Base-by-base conservation (phyloP, 2,888 invertebrate species). In the Dioctria rufipes region DNA sequence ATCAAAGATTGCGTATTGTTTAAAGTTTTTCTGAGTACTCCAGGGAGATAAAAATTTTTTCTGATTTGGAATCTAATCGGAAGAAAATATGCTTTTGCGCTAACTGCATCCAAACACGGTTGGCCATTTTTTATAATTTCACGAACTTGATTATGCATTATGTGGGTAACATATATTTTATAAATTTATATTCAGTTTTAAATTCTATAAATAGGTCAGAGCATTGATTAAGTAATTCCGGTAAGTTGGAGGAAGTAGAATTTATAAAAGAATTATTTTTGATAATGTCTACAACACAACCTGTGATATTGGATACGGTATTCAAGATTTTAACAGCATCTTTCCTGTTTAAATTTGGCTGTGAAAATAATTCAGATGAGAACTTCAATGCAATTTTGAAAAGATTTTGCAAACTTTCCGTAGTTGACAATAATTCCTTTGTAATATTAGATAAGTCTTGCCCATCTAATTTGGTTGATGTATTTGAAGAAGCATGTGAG, bases 11-110 rank as follows among this genome's bases (percentile, higher is more conserved):
- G 40, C 49, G 46, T 69, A 25, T 69, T 69, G 11, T 69, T 13
- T 49, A 71, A 11, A 40, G 80, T 69, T 37, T 9, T 42, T 40
- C 9, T 11, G 8, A 80, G 58, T 4, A 80, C 54, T n/a, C 46
- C 61, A 9, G 63, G 65, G 9, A 78, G 51, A n/a, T 78, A 63
- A 78, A 65, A 78, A 43, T 63, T 51, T 78, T 78, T 65, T n/a
- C 37, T 11, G 51, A 78, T 63, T 51, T 78, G 78, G 46, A 65
- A 78, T 46, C 43, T 37, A 63, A 65, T n/a, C 11, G 78, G 25
- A 13, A 43, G 9, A 60, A 71, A 51, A 49, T 71, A 71, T 40
- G 51, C 71, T 51, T 51, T 71, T n/a, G 8, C 1, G 11, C 8
- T 25, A 63, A 40, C 65, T 65, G 11, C 66, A 5, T 46, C 13